Evolutionary conservation across 1,140 invertebrate species (phyloP).

Genomic region (Panulirus ornatus): DNA sequence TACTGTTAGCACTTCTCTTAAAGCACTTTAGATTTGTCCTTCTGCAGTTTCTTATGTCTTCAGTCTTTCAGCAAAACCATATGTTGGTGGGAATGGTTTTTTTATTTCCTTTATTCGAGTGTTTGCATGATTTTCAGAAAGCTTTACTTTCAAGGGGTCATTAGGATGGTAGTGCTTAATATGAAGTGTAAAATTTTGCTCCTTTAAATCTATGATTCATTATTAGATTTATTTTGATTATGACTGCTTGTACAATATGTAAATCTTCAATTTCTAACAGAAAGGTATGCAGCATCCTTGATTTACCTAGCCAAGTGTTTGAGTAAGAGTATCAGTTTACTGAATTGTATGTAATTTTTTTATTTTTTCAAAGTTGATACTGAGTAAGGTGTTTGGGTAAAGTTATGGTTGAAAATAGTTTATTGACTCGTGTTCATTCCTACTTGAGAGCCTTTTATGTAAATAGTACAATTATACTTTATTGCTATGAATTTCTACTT

Average conservation of each 20-base stretch:
- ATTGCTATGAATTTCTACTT: constrained; percentile 9
- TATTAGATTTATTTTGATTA: too few relatives aligned
- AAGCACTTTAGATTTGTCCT: too few relatives aligned
- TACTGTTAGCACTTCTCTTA: too few relatives aligned
- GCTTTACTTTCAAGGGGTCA: not conserved
- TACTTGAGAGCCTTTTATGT: not conserved
- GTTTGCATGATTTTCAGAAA: not conserved
- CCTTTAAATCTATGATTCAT: too few relatives aligned
- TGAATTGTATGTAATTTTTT: not conserved
- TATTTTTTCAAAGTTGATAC: not conserved
- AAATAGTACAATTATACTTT: constrained; percentile 1
- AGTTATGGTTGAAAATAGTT: not conserved
- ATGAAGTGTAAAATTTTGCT: not conserved
- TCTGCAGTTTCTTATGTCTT: too few relatives aligned
- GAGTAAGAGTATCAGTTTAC: not conserved
- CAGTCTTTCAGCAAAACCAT: too few relatives aligned
- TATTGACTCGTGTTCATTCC: not conserved
- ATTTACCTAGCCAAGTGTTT: too few relatives aligned
- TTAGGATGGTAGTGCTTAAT: not conserved
- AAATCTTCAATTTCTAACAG: too few relatives aligned
- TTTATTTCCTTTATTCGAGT: too few relatives aligned
- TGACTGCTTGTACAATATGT: too few relatives aligned
- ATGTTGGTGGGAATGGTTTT: not conserved
- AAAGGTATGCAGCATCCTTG: too few relatives aligned
- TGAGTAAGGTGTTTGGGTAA: not conserved